Evolutionary conservation across 2,888 invertebrate genomes (phyloP).

Genomic region (Augiades crinisus): DNA sequence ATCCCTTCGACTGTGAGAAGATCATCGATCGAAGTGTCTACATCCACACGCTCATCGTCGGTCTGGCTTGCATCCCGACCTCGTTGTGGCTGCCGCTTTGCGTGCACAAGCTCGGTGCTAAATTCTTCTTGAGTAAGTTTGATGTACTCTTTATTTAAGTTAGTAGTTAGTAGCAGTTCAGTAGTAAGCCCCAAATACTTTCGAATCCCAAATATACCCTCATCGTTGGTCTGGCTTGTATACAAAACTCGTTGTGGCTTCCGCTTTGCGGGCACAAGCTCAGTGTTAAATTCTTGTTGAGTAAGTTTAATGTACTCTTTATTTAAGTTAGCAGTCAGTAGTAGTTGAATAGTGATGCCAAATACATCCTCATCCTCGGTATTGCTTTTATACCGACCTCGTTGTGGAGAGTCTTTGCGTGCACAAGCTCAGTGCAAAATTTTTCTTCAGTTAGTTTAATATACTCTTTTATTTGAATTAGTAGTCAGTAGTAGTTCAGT

Average conservation of each 20-base stretch:
- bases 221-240: conserved; percentile 89
- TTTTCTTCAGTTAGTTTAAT: conserved; percentile 86
- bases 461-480: no score
- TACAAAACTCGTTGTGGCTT: conserved; percentile 89
- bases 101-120: conserved; percentile 89
- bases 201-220: no score
- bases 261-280: conserved; percentile 90
- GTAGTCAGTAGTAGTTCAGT: no score
- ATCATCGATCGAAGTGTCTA: conserved; percentile 86
- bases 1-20: conserved; percentile 83
- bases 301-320: conserved; percentile 69
- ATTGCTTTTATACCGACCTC: conserved; percentile 91
- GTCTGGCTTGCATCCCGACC: conserved; percentile 90
- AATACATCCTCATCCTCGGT: conserved; percentile 90
- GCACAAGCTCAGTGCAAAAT: conserved; percentile 89
- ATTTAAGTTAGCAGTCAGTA: no score
- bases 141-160: background rate
- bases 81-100: conserved; percentile 90
- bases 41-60: conserved; percentile 89
- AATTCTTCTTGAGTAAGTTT: conserved; percentile 89
- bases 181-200: no score
- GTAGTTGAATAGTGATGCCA: no score
- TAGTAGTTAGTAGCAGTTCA: no score
- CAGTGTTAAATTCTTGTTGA: conserved; percentile 91
- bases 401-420: conserved; percentile 90